phyloP scores from a whole-genome alignment of 2,113 vertebrate genomes.

The Coturnix japonica region DNA sequence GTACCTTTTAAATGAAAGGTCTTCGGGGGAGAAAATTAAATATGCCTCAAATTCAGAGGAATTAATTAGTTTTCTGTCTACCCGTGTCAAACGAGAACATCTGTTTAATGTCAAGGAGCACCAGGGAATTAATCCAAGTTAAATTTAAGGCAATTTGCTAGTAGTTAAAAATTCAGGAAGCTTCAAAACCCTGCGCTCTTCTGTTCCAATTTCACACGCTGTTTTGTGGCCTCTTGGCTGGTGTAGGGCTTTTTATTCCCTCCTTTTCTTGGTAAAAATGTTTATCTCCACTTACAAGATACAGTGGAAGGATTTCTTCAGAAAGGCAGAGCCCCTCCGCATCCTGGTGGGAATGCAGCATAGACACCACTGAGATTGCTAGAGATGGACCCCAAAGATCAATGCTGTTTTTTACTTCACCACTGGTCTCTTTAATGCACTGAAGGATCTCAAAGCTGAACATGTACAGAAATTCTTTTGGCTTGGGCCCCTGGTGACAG shows the following conservation, averaged over 20 bases:
- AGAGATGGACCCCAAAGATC: neutral
- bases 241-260: neutral
- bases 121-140: constrained; percentile 65
- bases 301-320: neutral
- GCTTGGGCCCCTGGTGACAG: neutral
- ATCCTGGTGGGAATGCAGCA: neutral
- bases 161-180: constrained; percentile 72
- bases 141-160: constrained; percentile 72
- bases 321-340: neutral
- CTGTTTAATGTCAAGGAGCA: constrained; percentile 64
- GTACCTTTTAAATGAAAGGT: constrained; percentile 40
- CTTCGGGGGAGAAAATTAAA: constrained; percentile 69
- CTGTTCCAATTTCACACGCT: constrained; percentile 41
- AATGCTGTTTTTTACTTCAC: neutral
- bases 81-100: constrained; percentile 67
- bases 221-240: constrained; percentile 19
- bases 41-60: constrained; percentile 65
- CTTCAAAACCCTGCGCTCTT: constrained; percentile 48
- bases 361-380: neutral
- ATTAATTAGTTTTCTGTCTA: constrained; percentile 71
- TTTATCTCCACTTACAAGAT: constrained; percentile 13
- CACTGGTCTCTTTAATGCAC: neutral
- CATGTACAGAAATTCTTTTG: neutral
- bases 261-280: neutral
- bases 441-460: neutral